These are phyloP conservation scores for Agelas oroides DNA, from an alignment of 37 sponge, comb jelly and placozoan species.

Conservation along the genomic window DNA sequence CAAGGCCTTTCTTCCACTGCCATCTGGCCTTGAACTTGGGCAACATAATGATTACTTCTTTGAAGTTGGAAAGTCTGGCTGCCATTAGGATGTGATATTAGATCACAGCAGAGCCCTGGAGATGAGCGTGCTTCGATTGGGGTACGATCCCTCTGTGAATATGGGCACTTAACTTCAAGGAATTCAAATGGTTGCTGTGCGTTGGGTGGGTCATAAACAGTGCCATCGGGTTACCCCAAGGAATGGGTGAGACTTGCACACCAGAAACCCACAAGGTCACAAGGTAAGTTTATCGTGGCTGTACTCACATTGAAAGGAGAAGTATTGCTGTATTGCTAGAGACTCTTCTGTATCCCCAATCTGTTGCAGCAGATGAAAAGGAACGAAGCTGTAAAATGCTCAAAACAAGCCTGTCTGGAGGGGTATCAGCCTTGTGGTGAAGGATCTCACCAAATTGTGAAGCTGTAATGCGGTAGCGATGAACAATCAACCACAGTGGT, in stretches of 20 bases:
- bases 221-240: constrained; percentile 42
- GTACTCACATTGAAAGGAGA: no score
- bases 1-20: constrained; percentile 51
- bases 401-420: constrained; percentile 57
- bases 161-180: constrained; percentile 66
- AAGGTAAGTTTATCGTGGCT: no score
- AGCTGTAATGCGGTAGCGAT: constrained; percentile 41
- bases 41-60: constrained; percentile 31
- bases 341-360: constrained; percentile 27
- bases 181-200: constrained; percentile 53
- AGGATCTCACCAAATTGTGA: constrained; percentile 53
- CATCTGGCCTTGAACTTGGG: constrained; percentile 71
- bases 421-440: constrained; percentile 1
- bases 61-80: constrained; percentile 8
- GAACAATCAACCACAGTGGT: constrained; percentile 40
- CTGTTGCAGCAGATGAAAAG: constrained; percentile 46
- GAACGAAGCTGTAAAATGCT: constrained; percentile 41
- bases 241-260: no score
- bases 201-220: constrained; percentile 60
- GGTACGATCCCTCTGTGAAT: constrained; percentile 18
- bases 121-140: constrained; percentile 35
- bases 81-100: neutral
- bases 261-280: no score
- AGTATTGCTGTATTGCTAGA: no score
- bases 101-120: constrained; percentile 31